phyloP scores from a whole-genome alignment of 2,797 vertebrate genomes.

The Champsocephalus gunnari region DNA sequence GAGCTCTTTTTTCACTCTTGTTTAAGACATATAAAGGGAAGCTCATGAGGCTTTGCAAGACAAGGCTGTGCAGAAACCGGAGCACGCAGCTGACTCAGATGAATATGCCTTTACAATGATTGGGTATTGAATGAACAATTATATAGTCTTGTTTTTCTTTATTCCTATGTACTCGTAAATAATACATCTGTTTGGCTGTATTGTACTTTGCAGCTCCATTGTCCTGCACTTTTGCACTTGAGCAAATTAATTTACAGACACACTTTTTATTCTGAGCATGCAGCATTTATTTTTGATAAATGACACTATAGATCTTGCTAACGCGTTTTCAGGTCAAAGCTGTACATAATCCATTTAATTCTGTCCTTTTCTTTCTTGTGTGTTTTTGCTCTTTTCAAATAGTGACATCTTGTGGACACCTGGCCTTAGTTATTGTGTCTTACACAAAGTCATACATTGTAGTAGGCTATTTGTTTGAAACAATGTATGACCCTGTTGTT shows the following conservation, averaged over 20 bases:
- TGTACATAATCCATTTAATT: constrained; percentile 4
- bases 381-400: constrained; percentile 68
- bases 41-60: constrained; percentile 84
- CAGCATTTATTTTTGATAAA: constrained; percentile 8
- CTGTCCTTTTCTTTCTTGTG: background rate
- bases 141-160: constrained; percentile 70
- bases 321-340: constrained; percentile 9
- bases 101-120: constrained; percentile 85
- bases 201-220: constrained; percentile 59
- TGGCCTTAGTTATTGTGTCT: constrained; percentile 21
- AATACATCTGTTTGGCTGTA: constrained; percentile 55
- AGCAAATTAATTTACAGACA: constrained; percentile 7
- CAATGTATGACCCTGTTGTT: background rate
- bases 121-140: constrained; percentile 83
- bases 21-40: constrained; percentile 89
- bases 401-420: constrained; percentile 82
- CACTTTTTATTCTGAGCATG: background rate
- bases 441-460: background rate
- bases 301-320: constrained; percentile 5
- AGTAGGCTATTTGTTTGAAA: background rate
- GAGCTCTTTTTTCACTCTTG: constrained; percentile 88
- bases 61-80: constrained; percentile 85
- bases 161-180: constrained; percentile 50
- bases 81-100: constrained; percentile 88
- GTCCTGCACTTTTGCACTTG: constrained; percentile 35